phyloP scores from a whole-genome alignment of 2,797 vertebrate genomes.

The Dendrocincla tyrannina region DNA sequence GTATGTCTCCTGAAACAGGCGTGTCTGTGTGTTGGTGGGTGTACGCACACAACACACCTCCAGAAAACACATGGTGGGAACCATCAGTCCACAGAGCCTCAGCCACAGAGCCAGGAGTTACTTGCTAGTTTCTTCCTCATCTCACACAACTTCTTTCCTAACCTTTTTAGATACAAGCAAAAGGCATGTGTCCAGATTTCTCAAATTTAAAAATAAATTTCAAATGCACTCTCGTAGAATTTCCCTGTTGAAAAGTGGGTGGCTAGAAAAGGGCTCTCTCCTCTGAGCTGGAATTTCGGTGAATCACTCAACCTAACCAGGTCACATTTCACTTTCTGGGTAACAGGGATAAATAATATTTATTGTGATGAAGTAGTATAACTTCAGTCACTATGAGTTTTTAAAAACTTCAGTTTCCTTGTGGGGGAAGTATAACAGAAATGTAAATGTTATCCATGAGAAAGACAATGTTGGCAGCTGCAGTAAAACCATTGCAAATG shows the following conservation, averaged over 20 bases:
- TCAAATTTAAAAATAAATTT: background rate
- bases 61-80: background rate
- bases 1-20: background rate
- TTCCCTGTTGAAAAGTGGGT: background rate
- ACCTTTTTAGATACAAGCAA: background rate
- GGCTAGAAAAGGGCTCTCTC: background rate
- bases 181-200: background rate
- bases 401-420: slow-evolving; percentile 4
- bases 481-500: slow-evolving; percentile 1
- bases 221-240: background rate
- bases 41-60: background rate
- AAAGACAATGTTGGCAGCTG: slow-evolving; percentile 9
- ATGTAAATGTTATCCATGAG: background rate
- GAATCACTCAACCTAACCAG: background rate
- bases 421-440: background rate
- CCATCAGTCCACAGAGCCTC: background rate
- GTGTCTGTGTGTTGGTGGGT: background rate
- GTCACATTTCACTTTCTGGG: background rate
- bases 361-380: background rate
- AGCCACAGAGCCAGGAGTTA: background rate
- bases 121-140: background rate
- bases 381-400: background rate
- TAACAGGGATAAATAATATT: background rate
- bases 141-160: background rate
- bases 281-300: background rate